Conservation (phyloP, 35 echinoderm and acorn worm species). For the Apostichopus parvimensis region DNA sequence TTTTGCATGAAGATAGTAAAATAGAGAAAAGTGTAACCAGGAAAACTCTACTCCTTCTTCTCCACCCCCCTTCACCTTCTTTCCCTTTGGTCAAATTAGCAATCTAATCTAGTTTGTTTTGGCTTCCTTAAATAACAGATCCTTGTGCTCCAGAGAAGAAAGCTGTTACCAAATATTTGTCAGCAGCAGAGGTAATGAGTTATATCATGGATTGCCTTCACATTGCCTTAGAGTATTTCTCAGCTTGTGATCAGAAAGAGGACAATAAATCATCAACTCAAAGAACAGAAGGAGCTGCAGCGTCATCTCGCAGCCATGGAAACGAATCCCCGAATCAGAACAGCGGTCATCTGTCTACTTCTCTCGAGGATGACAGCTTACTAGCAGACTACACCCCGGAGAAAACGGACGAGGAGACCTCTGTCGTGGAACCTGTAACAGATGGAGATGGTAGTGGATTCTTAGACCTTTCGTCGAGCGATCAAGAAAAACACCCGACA, state of each 20-base stretch:
- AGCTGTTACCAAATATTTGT: conserved; percentile 77
- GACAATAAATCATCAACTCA: not conserved
- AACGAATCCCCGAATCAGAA: not conserved
- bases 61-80: too few relatives aligned
- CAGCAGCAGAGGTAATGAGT: conserved; percentile 76
- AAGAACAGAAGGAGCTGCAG: not conserved
- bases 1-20: too few relatives aligned
- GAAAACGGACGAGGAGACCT: not conserved
- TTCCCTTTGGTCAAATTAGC: too few relatives aligned
- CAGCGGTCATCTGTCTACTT: not conserved
- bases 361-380: not conserved
- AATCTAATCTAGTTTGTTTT: not conserved
- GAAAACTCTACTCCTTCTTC: too few relatives aligned
- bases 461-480: not conserved
- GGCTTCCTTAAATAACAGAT: conserved; percentile 54
- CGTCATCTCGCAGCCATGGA: not conserved
- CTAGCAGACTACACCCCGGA: not conserved
- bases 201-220: conserved; percentile 89
- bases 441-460: not conserved
- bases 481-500: not conserved
- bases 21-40: too few relatives aligned
- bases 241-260: not conserved
- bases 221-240: conserved; percentile 83
- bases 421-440: not conserved
- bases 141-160: conserved; percentile 75